phyloP scores from a whole-genome alignment of 1,140 invertebrate genomes.

The Eueides isabella region DNA sequence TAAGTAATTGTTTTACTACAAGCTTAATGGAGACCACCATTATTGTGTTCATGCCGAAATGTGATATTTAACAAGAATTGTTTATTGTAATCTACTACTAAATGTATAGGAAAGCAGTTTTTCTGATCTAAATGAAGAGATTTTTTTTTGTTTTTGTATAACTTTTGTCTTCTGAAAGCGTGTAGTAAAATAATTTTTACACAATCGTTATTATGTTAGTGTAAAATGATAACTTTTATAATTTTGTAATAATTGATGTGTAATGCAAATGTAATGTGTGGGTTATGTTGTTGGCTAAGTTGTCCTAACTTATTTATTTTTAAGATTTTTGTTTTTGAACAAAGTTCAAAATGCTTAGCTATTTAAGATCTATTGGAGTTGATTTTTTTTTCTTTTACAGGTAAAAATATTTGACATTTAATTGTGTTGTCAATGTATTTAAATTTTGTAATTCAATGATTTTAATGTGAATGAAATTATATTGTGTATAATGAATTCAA shows the following conservation, averaged over 20 bases:
- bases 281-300: constrained; percentile 26
- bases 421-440: constrained; percentile 17
- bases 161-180: constrained; percentile 9
- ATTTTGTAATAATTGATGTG: constrained; percentile 35
- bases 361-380: constrained; percentile 5
- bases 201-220: not conserved
- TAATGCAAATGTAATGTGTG: constrained; percentile 25
- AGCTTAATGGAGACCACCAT: constrained; percentile 23
- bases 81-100: constrained; percentile 17
- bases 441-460: constrained; percentile 16
- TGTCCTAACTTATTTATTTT: constrained; percentile 30
- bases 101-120: not conserved
- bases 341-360: constrained; percentile 21
- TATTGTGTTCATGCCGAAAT: constrained; percentile 26
- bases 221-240: constrained; percentile 34
- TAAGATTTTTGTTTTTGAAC: constrained; percentile 26
- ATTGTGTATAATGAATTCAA: constrained; percentile 15
- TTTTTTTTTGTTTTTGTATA: constrained; percentile 1
- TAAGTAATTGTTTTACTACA: constrained; percentile 28
- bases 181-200: constrained; percentile 10
- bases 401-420: constrained; percentile 24
- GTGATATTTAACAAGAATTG: constrained; percentile 24
- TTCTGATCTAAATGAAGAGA: constrained; percentile 8
- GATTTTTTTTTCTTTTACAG: constrained; percentile 19
- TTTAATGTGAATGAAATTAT: constrained; percentile 14